These are phyloP conservation scores for Oryctolagus cuniculus DNA, from an alignment of 2,113 vertebrate species.

Conservation along the genomic window mOryCun1.1 NC_091442.1:15809001-15809500, in stretches of 20 bases:
- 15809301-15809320: conserved; percentile 72
- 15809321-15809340: conserved; percentile 78
- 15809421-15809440: conserved; percentile 69
- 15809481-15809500: not conserved
- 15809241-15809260: conserved; percentile 54
- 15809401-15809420: conserved; percentile 78
- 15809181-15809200: not conserved
- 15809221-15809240: conserved; percentile 46
- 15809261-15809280: conserved; percentile 69
- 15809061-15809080: not conserved
- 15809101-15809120: not conserved
- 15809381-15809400: conserved; percentile 82
- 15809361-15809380: conserved; percentile 78
- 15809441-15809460: conserved; percentile 79
- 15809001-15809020: not conserved
- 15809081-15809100: not conserved
- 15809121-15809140: not conserved
- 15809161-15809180: not conserved
- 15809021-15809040: not conserved
- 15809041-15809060: not conserved
- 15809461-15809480: conserved; percentile 49
- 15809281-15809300: conserved; percentile 47
- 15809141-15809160: not conserved
- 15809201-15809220: not conserved
- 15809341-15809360: conserved; percentile 60